Base-by-base conservation (phyloP, 2,113 vertebrate species). In the Pterocles orientalis region DNA sequence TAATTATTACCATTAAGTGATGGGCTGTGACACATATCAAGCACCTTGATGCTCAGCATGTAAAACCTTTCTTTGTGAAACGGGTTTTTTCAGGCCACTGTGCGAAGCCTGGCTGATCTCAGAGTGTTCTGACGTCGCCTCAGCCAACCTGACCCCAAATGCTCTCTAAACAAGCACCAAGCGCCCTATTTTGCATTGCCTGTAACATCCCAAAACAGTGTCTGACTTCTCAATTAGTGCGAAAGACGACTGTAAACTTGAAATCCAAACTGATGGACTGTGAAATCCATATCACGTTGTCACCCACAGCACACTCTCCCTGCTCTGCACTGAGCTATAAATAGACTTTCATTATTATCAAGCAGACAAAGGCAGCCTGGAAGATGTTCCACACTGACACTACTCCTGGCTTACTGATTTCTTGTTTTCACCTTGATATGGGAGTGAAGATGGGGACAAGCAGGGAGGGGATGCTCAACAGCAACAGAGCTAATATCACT, bases 311-410 rank as follows among this genome's bases (percentile, higher is more conserved):
- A 96, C 95, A 94, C 75, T 95, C 84, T 81, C 71, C 54, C 93
- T 73, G 93, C 88, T 94, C 92, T 80, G 85, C 83, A 57, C 92
- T 41, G 82, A 82, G 95, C 95, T 96, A 96, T 92, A 97, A 97
- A 97, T 97, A 97, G 94, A 88, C 3, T 91, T 96, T 88, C 82
- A 92, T 97, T 97, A 95, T 95, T 97, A 97, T 91, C 90, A 88
- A 92, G 91, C 88, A 96, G 92, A 96, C 97, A 97, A 97, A 96
- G 60, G 83, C 95, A 96, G 94, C 93, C 83, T 93, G 86, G 90
- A 96, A 97, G 94, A 91, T 92, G 83, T 86, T 96, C 76, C 86
- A 93, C 6, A 2, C 89, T 70, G 78, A 86, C 82, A 88, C 93
- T 86, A 87, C 91, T 94, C 83, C 76, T 79, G 73, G 70, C 76